phyloP scores from a whole-genome alignment of 2,888 invertebrate species.

The Rambutsinella grinnellia region DNA sequence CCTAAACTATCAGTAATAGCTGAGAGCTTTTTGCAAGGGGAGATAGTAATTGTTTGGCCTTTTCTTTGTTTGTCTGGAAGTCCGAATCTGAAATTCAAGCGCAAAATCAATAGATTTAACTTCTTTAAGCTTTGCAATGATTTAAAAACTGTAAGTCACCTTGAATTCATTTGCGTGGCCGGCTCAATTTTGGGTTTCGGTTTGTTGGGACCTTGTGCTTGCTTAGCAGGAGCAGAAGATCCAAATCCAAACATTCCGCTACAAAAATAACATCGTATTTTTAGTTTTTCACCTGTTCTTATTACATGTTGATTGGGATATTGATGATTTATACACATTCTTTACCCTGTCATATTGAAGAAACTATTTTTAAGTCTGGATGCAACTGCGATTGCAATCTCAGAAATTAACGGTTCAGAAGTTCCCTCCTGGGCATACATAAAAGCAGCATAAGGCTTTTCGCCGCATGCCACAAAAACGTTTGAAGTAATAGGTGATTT shows the following conservation, averaged over 20 bases:
- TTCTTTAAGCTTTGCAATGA: background rate
- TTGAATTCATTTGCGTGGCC: slow-evolving; percentile 80
- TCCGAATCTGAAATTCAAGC: slow-evolving; percentile 75
- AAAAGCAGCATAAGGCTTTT: slow-evolving; percentile 87
- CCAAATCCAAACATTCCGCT: slow-evolving; percentile 71
- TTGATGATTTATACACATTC: background rate
- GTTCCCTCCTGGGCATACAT: slow-evolving; percentile 92
- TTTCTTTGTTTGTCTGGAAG: slow-evolving; percentile 84
- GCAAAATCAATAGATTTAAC: background rate
- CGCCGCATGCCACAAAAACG: slow-evolving; percentile 77
- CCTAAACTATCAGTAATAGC: slow-evolving; percentile 89
- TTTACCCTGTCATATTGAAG: slow-evolving; percentile 70
- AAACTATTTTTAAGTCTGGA: slow-evolving; percentile 80
- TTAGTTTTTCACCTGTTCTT: background rate
- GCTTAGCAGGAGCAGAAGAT: slow-evolving; percentile 68
- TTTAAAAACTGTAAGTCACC: slow-evolving; percentile 67
- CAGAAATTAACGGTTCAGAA: slow-evolving; percentile 83
- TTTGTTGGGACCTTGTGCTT: slow-evolving; percentile 67
- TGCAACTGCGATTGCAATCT: slow-evolving; percentile 93
- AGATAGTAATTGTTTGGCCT: slow-evolving; percentile 81
- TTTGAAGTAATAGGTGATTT: slow-evolving; percentile 58
- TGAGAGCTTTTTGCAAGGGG: slow-evolving; percentile 84
- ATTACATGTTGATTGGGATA: too few species aligned
- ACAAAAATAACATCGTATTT: slow-evolving; percentile 29
- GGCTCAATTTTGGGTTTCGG: slow-evolving; percentile 73